Evolutionary conservation across 37 sponge, comb jelly and placozoan genomes (phyloP), one percentile per base, ranked within the genome.

Genomic region (Halichondria panicea): DNA sequence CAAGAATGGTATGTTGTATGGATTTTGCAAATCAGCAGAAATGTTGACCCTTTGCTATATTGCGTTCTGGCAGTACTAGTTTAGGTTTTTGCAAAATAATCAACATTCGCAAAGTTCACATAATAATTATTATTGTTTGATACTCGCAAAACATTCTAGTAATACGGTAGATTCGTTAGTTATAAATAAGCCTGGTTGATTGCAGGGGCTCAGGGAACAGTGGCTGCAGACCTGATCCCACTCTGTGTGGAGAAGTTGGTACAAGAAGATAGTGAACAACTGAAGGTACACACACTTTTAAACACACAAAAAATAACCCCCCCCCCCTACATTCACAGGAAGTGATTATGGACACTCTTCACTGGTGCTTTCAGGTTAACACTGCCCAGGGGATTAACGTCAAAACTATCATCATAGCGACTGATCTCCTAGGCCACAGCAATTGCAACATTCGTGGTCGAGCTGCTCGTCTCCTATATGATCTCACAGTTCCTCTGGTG

Each of bases 391-490:
- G 87, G 0, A 72, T 97, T 33, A 43, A 68, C 31, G 84, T 88
- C 68, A 55, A 53, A 1, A 83, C 92, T 28, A 93, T 97, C 75
- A 64, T 60, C 34, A 75, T 78, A 22, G 78, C 85, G 33, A 71
- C 70, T 28, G 43, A 53, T 19, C 78, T 95, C 5, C 89, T 95
- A 0, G 45, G 22, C 1, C 92, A 90, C 86, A 45, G 19, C 34
- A 52, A 48, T 25, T 46, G 70, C 32, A 61, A 37, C 1, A 54
- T 97, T 0, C 77, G 94, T 30, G 83, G 89, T n/a, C 86, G 82
- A 43, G 92, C 94, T 42, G 97, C 97, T n/a, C n/a, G 92, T 40
- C 68, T 88, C 75, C 76, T 93, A 44, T 89, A 85, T 74, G 94
- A 93, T 38, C 89, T 97, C 75, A 91, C 91, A 27, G 63, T 92